phyloP scores from a whole-genome alignment of 2,888 invertebrate genomes.

The Monopis laevigella region DNA sequence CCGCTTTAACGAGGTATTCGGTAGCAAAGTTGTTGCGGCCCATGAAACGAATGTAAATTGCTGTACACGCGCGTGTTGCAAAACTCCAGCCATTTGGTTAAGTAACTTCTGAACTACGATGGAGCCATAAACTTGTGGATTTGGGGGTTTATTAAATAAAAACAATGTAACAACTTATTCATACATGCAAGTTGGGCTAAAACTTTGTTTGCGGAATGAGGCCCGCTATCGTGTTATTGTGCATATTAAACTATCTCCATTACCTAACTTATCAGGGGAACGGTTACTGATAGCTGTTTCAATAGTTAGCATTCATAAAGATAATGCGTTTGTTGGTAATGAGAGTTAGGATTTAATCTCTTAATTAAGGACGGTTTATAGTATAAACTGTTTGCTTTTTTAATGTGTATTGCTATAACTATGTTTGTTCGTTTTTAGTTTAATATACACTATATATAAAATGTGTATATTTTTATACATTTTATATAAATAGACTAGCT shows the following conservation, averaged over 20 bases:
- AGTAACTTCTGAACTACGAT: constrained; percentile 32
- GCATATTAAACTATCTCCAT: background rate
- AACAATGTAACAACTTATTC: constrained; percentile 25
- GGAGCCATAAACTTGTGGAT: constrained; percentile 31
- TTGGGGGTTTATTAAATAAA: constrained; percentile 39
- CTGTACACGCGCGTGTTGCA: constrained; percentile 18
- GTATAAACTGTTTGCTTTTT: too few relatives aligned
- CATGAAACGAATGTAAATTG: constrained; percentile 22
- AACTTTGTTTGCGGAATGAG: constrained; percentile 8
- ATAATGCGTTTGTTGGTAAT: too few relatives aligned
- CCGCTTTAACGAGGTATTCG: constrained; percentile 19
- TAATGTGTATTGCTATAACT: too few relatives aligned
- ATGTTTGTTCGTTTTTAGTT: too few relatives aligned
- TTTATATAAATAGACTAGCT: too few relatives aligned
- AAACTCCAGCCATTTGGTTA: constrained; percentile 33
- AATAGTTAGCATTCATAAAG: too few relatives aligned
- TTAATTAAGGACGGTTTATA: too few relatives aligned
- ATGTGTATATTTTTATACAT: too few relatives aligned
- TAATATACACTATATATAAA: too few relatives aligned
- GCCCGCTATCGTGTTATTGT: constrained; percentile 4
- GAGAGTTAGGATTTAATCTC: too few relatives aligned
- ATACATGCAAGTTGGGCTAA: constrained; percentile 8
- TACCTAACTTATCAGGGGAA: background rate
- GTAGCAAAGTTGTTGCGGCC: constrained; percentile 17
- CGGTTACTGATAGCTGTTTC: background rate